A percentile compares a stretch with the other conserved stretches of the same genome.
phyloP scores from a whole-genome alignment of 2,113 vertebrate species.

The Dunckerocampus dactyliophorus region DNA sequence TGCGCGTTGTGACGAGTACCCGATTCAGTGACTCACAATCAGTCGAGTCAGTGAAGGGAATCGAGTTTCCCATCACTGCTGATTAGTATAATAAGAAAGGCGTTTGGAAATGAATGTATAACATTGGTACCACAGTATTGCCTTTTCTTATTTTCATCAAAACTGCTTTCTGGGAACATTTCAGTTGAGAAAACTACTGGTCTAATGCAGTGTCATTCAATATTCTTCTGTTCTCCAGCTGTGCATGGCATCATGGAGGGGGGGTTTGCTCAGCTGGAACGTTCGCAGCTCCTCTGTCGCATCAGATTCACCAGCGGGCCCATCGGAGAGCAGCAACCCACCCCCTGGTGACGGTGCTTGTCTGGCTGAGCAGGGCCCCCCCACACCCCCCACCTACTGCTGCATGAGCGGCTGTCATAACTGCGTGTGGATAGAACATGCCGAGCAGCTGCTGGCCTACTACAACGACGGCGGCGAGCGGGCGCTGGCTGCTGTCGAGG shows the following conservation, averaged over 20 bases:
- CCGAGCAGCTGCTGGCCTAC: constrained; percentile 75
- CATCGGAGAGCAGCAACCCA: fast-evolving
- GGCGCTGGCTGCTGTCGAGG: constrained; percentile 79
- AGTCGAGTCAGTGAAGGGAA: too few relatives aligned
- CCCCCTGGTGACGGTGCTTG: background rate
- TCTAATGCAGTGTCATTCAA: too few relatives aligned
- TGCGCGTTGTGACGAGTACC: too few relatives aligned
- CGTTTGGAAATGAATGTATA: too few relatives aligned
- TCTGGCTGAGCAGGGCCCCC: constrained; percentile 36
- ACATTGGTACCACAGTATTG: too few relatives aligned
- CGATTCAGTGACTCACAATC: too few relatives aligned
- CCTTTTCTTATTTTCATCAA: too few relatives aligned
- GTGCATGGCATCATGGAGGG: constrained; percentile 3
- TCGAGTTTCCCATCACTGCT: too few relatives aligned
- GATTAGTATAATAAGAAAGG: too few relatives aligned
- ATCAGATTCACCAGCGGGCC: background rate
- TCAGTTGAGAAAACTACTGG: too few relatives aligned
- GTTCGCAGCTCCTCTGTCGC: background rate
- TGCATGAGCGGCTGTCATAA: constrained; percentile 91
- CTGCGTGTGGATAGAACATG: constrained; percentile 88
- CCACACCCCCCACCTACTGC: constrained; percentile 79
- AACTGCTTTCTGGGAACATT: too few relatives aligned
- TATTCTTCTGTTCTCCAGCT: constrained; percentile 31
- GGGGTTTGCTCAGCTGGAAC: background rate
- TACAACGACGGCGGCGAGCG: constrained; percentile 75